phyloP scores from a whole-genome alignment of 2,888 invertebrate species.

The Ferrisia virgata region DNA sequence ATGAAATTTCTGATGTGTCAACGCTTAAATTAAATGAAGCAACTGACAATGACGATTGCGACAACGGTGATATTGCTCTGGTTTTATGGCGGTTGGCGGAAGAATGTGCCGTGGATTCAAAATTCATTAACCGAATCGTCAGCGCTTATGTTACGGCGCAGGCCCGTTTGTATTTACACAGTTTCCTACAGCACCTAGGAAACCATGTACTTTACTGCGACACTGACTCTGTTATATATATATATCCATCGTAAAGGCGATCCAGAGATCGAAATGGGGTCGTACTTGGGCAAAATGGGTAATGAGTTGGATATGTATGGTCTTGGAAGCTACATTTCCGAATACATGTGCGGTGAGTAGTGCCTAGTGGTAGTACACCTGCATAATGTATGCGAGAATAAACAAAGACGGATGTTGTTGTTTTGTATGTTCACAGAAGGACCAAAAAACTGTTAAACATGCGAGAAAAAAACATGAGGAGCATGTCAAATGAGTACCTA shows the following conservation, averaged over 20 bases:
- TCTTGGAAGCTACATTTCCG: not conserved
- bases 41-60: not conserved
- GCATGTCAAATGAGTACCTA: too few species aligned
- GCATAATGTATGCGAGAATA: too few species aligned
- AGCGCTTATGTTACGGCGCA: not conserved
- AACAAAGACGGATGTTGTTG: too few species aligned
- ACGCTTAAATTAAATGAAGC: not conserved
- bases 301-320: not conserved
- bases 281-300: not conserved
- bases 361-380: too few species aligned
- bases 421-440: too few species aligned
- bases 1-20: not conserved
- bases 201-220: not conserved
- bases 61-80: not conserved
- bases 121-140: not conserved
- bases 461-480: too few species aligned
- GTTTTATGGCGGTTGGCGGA: not conserved
- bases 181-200: not conserved
- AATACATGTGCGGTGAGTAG: not conserved
- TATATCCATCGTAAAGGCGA: not conserved
- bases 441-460: too few species aligned
- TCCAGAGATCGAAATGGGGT: not conserved
- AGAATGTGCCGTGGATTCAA: not conserved
- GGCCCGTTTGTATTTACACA: not conserved
- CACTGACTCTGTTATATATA: not conserved